phyloP scores from a whole-genome alignment of 92 coral and sea anemone genomes.

The Phenganax marumi region DNA sequence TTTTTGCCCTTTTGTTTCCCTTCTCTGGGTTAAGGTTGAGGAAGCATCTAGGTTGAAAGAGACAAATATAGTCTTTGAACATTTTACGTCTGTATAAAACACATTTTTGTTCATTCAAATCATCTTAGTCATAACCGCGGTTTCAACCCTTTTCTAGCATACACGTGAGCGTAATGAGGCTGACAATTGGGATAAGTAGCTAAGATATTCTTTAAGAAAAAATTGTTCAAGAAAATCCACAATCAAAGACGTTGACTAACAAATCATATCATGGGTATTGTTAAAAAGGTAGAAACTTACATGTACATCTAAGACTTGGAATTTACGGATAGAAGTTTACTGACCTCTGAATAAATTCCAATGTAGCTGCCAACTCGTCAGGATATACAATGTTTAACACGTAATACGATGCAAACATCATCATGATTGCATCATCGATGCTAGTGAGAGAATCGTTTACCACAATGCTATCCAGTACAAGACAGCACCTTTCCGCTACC shows the following conservation, averaged over 20 bases:
- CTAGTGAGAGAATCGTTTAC: neutral
- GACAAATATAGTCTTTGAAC: neutral
- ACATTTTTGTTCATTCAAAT: too few relatives aligned
- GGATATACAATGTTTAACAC: slow-evolving; percentile 6
- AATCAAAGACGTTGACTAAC: too few relatives aligned
- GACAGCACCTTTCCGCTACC: neutral
- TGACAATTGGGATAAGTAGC: too few relatives aligned
- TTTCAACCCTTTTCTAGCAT: too few relatives aligned
- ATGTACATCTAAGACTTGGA: too few relatives aligned
- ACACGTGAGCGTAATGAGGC: too few relatives aligned
- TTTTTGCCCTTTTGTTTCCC: slow-evolving; percentile 7
- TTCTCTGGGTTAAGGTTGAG: slow-evolving; percentile 20
- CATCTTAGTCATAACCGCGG: too few relatives aligned
- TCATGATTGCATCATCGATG: neutral
- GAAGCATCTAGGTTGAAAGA: slow-evolving; percentile 2
- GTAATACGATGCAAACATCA: slow-evolving; percentile 8
- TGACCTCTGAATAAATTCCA: slow-evolving; percentile 32
- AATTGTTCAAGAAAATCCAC: too few relatives aligned
- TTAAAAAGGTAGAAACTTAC: too few relatives aligned
- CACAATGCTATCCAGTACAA: neutral
- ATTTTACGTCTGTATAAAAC: neutral
- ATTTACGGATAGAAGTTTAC: neutral
- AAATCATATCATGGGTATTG: too few relatives aligned
- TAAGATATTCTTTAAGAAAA: too few relatives aligned
- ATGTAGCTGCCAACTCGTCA: slow-evolving; percentile 6